Evolutionary conservation across 2,113 vertebrate species (phyloP).

Genomic region (Mellivora capensis): DNA sequence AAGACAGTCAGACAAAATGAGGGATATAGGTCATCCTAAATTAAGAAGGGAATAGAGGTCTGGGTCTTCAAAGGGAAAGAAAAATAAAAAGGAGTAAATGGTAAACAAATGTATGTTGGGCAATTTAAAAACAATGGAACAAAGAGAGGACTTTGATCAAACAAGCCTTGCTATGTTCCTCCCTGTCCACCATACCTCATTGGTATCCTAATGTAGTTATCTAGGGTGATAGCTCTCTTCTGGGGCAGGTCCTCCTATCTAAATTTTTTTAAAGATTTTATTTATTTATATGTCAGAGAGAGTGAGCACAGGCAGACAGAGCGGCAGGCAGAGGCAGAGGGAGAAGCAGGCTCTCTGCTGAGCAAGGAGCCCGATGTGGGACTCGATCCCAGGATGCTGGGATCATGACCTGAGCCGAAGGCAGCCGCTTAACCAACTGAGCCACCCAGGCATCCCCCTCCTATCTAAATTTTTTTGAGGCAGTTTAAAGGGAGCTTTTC

Average conservation of each 20-base stretch:
- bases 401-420: too few species aligned
- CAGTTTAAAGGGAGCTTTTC: neutral
- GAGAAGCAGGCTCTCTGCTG: too few species aligned
- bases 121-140: neutral
- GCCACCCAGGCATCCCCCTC: too few species aligned
- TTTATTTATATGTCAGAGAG: too few species aligned
- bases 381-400: too few species aligned
- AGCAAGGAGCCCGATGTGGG: too few species aligned
- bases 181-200: neutral
- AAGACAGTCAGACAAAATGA: neutral
- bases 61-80: neutral
- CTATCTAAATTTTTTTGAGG: neutral
- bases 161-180: neutral
- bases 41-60: neutral
- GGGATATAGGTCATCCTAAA: neutral
- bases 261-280: neutral
- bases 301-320: too few species aligned
- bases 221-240: neutral
- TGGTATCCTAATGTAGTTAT: neutral
- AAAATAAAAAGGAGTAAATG: neutral
- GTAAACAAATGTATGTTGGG: neutral
- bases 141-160: neutral
- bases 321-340: too few species aligned
- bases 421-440: too few species aligned
- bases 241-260: neutral